These are phyloP conservation scores for Dicyrtoma fusca DNA, from an alignment of 2,888 invertebrate species.

Conservation along the genomic window DNA sequence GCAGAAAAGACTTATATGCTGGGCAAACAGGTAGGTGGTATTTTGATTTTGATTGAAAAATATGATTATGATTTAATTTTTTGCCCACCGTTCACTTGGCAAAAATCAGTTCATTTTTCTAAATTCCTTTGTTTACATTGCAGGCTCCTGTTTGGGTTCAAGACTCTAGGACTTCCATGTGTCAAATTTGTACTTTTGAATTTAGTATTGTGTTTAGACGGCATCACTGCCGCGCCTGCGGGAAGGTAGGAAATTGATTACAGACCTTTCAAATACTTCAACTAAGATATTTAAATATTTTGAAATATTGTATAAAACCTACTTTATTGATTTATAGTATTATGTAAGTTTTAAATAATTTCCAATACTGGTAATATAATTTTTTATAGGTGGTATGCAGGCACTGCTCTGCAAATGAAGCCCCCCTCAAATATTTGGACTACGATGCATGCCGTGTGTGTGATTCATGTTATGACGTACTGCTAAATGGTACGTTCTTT, in stretches of 20 bases:
- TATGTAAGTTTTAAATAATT: background rate
- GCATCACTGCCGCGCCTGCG: conserved; percentile 71
- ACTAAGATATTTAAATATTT: too few species aligned
- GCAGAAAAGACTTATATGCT: conserved; percentile 50
- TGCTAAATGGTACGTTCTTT: conserved; percentile 59
- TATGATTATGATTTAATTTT: too few species aligned
- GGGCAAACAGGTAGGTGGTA: conserved; percentile 60
- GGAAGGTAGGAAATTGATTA: conserved; percentile 60
- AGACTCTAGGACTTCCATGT: conserved; percentile 67
- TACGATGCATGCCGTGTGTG: conserved; percentile 64
- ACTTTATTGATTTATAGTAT: too few species aligned
- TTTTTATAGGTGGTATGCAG: conserved; percentile 64
- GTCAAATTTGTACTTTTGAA: conserved; percentile 67
- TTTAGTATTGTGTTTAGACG: conserved; percentile 70
- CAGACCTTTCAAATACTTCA: background rate
- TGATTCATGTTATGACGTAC: conserved; percentile 62
- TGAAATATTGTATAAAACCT: too few species aligned
- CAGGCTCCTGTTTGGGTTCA: conserved; percentile 66
- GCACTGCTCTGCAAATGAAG: conserved; percentile 65
- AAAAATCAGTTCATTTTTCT: conserved; percentile 3
- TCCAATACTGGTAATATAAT: background rate
- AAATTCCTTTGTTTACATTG: background rate
- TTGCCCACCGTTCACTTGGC: too few species aligned
- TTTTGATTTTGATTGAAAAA: too few species aligned
- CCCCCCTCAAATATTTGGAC: conserved; percentile 63